phyloP scores from a whole-genome alignment of 2,113 vertebrate species.

The Hylia prasina region DNA sequence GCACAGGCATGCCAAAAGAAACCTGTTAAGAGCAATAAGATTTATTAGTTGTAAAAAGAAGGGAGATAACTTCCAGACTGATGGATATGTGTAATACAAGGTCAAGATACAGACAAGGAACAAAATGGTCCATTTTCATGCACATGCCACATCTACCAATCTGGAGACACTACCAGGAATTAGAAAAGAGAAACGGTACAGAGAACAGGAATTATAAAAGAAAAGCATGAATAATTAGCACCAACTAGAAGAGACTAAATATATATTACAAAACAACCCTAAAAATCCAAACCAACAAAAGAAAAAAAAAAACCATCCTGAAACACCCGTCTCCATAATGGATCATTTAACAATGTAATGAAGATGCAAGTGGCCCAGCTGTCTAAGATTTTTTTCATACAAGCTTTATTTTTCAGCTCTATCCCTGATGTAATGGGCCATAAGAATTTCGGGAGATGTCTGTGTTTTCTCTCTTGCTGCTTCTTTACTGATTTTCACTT shows the following conservation, averaged over 20 bases:
- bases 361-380: background rate
- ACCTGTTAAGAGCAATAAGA: conserved; percentile 57
- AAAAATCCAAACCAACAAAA: background rate
- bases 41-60: conserved; percentile 46
- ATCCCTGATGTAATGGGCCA: background rate
- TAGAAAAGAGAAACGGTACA: conserved; percentile 15
- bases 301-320: background rate
- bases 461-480: background rate
- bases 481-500: background rate
- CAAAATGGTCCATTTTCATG: conserved; percentile 44
- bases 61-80: conserved; percentile 43
- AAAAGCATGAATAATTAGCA: conserved; percentile 35
- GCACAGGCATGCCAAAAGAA: conserved; percentile 57
- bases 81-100: conserved; percentile 44
- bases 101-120: conserved; percentile 25
- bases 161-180: conserved; percentile 31
- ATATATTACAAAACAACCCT: background rate
- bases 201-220: conserved; percentile 14
- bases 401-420: background rate
- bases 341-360: background rate
- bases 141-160: conserved; percentile 48
- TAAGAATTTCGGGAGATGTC: background rate
- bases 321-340: background rate
- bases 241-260: background rate
- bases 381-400: background rate